Conservation (phyloP, 2,888 invertebrate genomes). For the Agrilus biguttatus region DNA sequence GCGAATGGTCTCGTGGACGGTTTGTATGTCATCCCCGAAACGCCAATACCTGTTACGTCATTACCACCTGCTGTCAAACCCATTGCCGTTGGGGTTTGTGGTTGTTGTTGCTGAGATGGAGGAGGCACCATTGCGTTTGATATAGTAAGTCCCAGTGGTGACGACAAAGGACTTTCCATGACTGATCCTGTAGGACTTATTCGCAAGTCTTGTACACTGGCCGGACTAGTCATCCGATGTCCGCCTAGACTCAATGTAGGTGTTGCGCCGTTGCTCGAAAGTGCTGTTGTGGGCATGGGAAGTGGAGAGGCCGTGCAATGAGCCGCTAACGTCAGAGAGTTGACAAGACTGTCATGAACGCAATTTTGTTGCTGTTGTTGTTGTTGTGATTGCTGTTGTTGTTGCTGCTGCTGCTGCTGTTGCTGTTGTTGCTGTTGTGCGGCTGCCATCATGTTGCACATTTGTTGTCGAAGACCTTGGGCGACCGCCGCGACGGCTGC, state of each 20-base stretch:
- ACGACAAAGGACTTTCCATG: slow-evolving; percentile 40
- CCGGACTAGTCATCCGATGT: slow-evolving; percentile 31
- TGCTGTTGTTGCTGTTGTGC: slow-evolving; percentile 29
- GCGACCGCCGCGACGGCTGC: slow-evolving; percentile 79
- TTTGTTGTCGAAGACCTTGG: slow-evolving; percentile 72
- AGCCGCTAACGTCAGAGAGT: slow-evolving; percentile 29
- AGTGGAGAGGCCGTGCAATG: slow-evolving; percentile 19
- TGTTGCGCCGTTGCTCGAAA: slow-evolving; percentile 27
- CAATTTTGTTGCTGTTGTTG: slow-evolving; percentile 33
- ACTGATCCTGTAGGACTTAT: slow-evolving; percentile 36
- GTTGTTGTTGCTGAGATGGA: slow-evolving; percentile 38
- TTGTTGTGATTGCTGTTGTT: slow-evolving; percentile 14
- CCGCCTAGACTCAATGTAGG: slow-evolving; percentile 25
- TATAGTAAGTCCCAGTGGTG: slow-evolving; percentile 46
- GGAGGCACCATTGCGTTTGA: slow-evolving; percentile 34
- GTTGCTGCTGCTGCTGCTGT: slow-evolving; percentile 13
- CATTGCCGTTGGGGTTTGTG: slow-evolving; percentile 29
- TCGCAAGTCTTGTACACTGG: slow-evolving; percentile 32
- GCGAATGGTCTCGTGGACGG: slow-evolving; percentile 46
- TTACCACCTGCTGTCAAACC: slow-evolving; percentile 29
- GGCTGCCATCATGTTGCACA: slow-evolving; percentile 70
- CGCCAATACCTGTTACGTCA: slow-evolving; percentile 38
- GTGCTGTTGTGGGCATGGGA: slow-evolving; percentile 10
- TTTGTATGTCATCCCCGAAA: slow-evolving; percentile 50
- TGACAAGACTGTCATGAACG: slow-evolving; percentile 29